These are phyloP conservation scores for Eumeta japonica DNA, from an alignment of 1,140 invertebrate genomes.

Conservation along the genomic window DNA sequence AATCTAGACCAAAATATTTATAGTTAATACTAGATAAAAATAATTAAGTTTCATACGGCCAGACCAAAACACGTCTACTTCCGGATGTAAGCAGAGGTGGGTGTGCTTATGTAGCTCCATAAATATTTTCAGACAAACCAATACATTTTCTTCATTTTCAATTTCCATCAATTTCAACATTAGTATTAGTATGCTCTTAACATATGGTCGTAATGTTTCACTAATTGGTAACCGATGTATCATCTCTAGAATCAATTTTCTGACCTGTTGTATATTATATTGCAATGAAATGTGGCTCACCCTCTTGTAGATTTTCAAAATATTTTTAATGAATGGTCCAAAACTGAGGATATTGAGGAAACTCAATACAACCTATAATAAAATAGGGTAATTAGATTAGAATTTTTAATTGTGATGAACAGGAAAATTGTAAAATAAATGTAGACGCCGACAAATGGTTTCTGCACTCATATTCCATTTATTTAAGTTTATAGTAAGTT, in stretches of 20 bases:
- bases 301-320: constrained; percentile 92
- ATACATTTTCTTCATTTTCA: constrained; percentile 97
- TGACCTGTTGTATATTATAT: constrained; percentile 85
- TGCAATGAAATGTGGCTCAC: constrained; percentile 95
- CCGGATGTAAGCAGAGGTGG: constrained; percentile 82
- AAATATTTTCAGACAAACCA: constrained; percentile 92
- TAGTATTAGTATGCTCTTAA: constrained; percentile 82
- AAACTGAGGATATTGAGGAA: constrained; percentile 83
- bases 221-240: constrained; percentile 92
- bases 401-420: no score
- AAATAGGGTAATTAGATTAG: constrained; percentile 5
- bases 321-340: constrained; percentile 87
- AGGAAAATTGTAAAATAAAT: no score
- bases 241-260: constrained; percentile 93
- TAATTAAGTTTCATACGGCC: not conserved
- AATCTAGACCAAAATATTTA: constrained; percentile 64
- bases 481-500: no score
- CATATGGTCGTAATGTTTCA: constrained; percentile 82
- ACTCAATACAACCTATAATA: constrained; percentile 73
- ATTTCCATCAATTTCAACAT: constrained; percentile 88
- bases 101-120: constrained; percentile 96
- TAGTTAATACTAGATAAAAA: constrained; percentile 1
- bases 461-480: no score
- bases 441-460: no score
- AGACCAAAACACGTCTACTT: constrained; percentile 63